Conservation (phyloP, 2,888 invertebrate genomes). For the Ochlodes sylvanus region DNA sequence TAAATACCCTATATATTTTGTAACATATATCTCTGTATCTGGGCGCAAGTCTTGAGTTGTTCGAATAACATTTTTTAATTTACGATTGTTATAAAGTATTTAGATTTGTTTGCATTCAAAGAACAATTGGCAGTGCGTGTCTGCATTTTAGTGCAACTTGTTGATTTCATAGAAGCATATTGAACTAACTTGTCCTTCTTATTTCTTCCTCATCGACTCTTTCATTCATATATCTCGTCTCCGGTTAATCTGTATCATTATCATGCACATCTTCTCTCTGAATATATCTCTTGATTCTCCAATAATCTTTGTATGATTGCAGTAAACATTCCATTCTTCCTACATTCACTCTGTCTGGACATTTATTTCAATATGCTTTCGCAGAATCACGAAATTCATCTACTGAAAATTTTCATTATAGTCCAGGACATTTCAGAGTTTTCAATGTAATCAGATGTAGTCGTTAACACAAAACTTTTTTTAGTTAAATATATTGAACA, state of each 20-base stretch:
- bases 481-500: constrained; percentile 50
- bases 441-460: constrained; percentile 52
- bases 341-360: constrained; percentile 40
- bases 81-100: constrained; percentile 55
- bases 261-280: constrained; percentile 5
- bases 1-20: constrained; percentile 70
- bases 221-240: constrained; percentile 26
- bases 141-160: constrained; percentile 86
- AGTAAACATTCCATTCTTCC: constrained; percentile 39
- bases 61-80: constrained; percentile 55
- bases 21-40: constrained; percentile 79
- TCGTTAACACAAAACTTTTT: no score
- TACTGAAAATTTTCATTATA: constrained; percentile 64
- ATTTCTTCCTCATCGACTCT: constrained; percentile 26
- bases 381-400: constrained; percentile 72
- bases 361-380: constrained; percentile 82
- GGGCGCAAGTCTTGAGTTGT: constrained; percentile 71
- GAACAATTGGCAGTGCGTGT: constrained; percentile 83
- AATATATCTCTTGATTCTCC: constrained; percentile 13
- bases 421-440: constrained; percentile 66
- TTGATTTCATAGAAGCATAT: constrained; percentile 72
- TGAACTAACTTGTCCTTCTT: constrained; percentile 67
- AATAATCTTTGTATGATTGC: background rate
- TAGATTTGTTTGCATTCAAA: constrained; percentile 63
- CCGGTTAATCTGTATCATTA: constrained; percentile 16